Base-by-base conservation (phyloP, 1,140 invertebrate genomes). In the Drosophila pallidifrons region DNA sequence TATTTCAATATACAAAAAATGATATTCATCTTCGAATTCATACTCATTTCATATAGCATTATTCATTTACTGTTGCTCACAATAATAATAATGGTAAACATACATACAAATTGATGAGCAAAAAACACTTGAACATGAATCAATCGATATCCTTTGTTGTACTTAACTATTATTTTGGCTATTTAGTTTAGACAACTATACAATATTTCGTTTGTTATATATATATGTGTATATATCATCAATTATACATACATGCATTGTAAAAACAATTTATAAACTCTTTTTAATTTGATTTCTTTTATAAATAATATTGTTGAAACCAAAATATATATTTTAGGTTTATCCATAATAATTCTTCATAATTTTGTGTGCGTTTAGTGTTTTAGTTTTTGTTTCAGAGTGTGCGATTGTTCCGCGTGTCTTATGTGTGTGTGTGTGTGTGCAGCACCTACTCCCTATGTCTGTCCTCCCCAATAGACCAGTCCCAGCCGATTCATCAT, bases 51-150 rank as follows among this genome's bases (percentile, higher is more conserved):
- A 35, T 63, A 47, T 32, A 32, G 32, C 46, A 68, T 30, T 51
- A 68, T 32, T 51, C 15, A 13, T 15, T 46, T 61, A 60, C 49
- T 41, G 58, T 38, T 35, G 57, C 49, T 55, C 46, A 51, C 46
- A 68, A 59, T 45, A 66, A 58, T 66, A 66, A 47, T 66, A 66
- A 47, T 57, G n/a, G 52, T 67, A 59, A 13, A 38, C 35, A 38
- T 30, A 43, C 49, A 52, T 52, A 28, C 11, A 10, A 47, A 47
- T 47, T 47, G 8, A 47, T 16, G 74, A 61, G 61, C 69, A 67
- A 70, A 61, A 73, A 66, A 77, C 69, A 54, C 61, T 65, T 67
- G 49, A 66, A 57, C n/a, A 46, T 67, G 28, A 68, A 63, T 61
- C 49, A 5, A 65, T 59, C 25, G 11, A 43, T 58, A 49, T 59